phyloP scores from a whole-genome alignment of 2,113 vertebrate species.

The Emydocephalus ijimae region DNA sequence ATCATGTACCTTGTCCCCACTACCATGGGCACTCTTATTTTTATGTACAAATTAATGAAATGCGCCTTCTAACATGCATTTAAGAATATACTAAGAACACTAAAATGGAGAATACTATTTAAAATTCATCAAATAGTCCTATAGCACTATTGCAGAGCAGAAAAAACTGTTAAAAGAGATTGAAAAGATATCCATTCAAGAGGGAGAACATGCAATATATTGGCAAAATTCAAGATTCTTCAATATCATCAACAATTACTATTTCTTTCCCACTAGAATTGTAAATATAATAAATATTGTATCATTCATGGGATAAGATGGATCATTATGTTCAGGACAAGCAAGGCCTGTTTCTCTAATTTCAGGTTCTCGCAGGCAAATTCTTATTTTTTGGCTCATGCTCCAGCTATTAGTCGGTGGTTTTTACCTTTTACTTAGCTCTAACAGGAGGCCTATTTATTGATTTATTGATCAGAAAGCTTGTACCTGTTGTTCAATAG shows the following conservation, averaged over 20 bases:
- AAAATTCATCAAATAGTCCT: background rate
- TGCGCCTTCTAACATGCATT: background rate
- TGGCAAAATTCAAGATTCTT: background rate
- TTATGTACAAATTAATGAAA: background rate
- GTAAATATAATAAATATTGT: background rate
- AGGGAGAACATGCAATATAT: background rate
- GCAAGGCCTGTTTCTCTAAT: background rate
- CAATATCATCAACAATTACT: background rate
- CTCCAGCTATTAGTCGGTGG: background rate
- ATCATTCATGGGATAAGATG: background rate
- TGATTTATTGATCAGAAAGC: background rate
- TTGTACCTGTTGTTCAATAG: background rate
- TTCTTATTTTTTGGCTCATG: background rate
- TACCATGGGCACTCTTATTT: background rate
- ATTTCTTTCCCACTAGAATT: background rate
- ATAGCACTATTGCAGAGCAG: background rate
- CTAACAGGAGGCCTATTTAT: background rate
- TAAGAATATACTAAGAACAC: background rate
- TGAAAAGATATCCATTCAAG: background rate
- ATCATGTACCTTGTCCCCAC: background rate
- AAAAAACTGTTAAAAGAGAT: background rate
- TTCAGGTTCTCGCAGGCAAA: background rate
- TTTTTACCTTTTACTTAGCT: background rate
- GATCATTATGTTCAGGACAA: background rate
- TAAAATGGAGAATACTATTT: background rate